Evolutionary conservation across 2,888 invertebrate genomes (phyloP), one percentile per base, ranked within the genome.

Genomic region (Drosophila parthenogenetica): DNA sequence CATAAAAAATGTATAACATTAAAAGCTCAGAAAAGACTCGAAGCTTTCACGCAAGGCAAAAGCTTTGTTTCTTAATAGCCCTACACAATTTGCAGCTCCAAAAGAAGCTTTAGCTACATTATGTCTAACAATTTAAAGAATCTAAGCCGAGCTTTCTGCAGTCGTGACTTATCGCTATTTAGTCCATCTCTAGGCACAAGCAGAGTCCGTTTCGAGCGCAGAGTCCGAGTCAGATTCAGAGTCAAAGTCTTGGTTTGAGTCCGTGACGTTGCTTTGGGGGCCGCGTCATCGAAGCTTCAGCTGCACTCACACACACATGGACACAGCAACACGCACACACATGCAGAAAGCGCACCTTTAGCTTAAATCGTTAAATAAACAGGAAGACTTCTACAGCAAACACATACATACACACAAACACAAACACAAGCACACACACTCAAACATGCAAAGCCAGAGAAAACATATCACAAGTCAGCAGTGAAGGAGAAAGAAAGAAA

Each of bases 321-420:
- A 40, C 13, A 17, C 32, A 25, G 11, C 5, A 22, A 25, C 35
- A 46, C 39, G 5, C 5, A 22, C 50, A 22, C 53, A 50, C 42
- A 60, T 51, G 63, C 58, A 69, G 55, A 71, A 74, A 80, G 66
- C 69, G 64, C 71, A 79, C 71, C 79, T 79, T 79, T 77, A 76
- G 60, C 76, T 83, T 82, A 81, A 86, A 83, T 83, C 81, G 81
- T 79, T 75, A 81, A 87, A 76, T 83, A 85, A 87, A 85, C 88
- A 85, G 85, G 85, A 85, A 87, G 85, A 85, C 88, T 86, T 86
- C 83, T 88, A 81, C 76, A 78, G 83, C 68, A 87, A 78, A 84
- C 67, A 83, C 71, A 62, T 68, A 60, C 53, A 48, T 63, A 22
- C 29, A 29, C 29, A 29, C 29, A 29, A 29, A 5, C 29, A 8